phyloP scores from a whole-genome alignment of 2,113 vertebrate species.

The Edolisoma coerulescens region DNA sequence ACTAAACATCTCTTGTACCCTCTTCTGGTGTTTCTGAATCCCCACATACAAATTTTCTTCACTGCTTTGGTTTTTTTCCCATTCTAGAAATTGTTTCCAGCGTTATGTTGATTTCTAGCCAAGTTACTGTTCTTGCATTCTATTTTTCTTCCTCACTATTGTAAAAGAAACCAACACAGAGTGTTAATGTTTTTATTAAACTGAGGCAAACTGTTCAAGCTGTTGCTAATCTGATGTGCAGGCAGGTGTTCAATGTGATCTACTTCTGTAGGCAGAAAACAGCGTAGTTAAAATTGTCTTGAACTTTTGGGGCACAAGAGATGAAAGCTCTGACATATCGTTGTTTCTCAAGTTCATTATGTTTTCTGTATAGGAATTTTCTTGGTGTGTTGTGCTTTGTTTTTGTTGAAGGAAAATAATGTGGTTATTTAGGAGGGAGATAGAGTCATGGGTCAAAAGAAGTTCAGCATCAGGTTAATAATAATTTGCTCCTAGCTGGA shows the following conservation, averaged over 20 bases:
- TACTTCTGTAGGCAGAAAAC: not conserved
- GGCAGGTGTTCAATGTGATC: slow-evolving; percentile 24
- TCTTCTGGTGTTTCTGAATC: not conserved
- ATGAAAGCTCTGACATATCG: not conserved
- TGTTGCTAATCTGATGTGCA: not conserved
- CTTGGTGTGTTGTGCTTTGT: not conserved
- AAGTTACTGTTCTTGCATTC: not conserved
- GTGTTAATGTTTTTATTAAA: slow-evolving; percentile 33
- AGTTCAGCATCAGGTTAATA: not conserved
- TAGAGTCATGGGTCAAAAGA: not conserved
- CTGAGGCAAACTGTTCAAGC: not conserved
- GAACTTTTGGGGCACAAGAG: not conserved
- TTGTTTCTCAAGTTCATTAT: not conserved
- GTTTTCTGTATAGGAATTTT: not conserved
- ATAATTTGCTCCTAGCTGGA: not conserved
- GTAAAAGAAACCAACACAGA: not conserved
- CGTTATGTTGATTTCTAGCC: not conserved
- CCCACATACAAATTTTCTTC: not conserved
- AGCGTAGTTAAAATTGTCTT: slow-evolving; percentile 21
- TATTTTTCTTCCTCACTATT: not conserved
- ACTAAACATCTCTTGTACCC: not conserved
- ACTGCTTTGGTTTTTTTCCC: not conserved
- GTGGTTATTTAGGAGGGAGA: not conserved
- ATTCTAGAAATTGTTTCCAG: not conserved
- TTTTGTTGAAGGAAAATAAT: not conserved